Base-by-base conservation (phyloP, 2,113 vertebrate genomes). In the Sterna hirundo region DNA sequence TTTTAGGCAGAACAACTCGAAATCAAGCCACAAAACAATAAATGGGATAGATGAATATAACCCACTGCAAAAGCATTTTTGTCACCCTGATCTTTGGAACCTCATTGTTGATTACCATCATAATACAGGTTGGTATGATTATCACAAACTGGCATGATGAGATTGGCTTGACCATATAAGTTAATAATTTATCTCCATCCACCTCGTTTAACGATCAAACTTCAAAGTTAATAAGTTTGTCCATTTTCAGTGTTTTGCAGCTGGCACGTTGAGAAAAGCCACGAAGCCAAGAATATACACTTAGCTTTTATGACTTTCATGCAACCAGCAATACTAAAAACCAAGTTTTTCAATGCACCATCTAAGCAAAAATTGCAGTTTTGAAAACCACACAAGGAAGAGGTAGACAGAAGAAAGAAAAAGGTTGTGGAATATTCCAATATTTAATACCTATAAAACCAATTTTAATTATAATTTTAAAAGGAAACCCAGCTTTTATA, bases 141-240 rank as follows among this genome's bases (percentile, higher is more conserved):
- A 88, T 88, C 90, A 81, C 0, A 68, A 60, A 72, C 10, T 66
- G 54, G 80, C 52, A 84, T 9, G 34, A 94, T 69, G 86, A 96
- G 46, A 81, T 66, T 85, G 42, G n/a, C 86, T 72, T 11, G 36
- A 30, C 79, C 71, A 91, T 91, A 69, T 30, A 93, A 92, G 94
- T 97, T 97, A 98, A 98, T 97, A 46, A 97, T 97, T 97, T 66
- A 92, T 78, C 88, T 51, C 13, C 17, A 77, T 55, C 25, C 57
- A 83, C n/a, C 13, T 83, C 20, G 88, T 47, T 49, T 82, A 49
- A 79, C 90, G 97, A 89, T 94, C 93, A 97, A 96, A 95, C 62
- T 97, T 93, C 93, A 95, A 93, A 86, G 69, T 71, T 64, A 86
- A 5, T 12, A 44, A 32, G 64, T 32, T 72, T 55, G 32, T 34